phyloP scores from a whole-genome alignment of 2,888 invertebrate genomes.

The Hirtodrosophila trivittata region DNA sequence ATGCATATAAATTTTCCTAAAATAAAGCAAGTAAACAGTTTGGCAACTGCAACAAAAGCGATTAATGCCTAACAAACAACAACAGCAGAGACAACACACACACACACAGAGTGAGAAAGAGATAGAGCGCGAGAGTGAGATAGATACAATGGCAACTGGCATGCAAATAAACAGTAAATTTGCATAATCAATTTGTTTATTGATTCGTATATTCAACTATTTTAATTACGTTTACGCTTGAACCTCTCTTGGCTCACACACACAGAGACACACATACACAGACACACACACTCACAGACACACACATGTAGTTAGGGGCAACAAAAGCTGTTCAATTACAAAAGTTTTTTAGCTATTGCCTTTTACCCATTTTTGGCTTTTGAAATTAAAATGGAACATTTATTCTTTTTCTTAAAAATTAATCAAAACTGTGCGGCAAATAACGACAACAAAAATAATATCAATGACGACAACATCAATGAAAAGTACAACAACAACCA shows the following conservation, averaged over 20 bases:
- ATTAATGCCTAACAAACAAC: conserved; percentile 65
- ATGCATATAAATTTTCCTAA: conserved; percentile 63
- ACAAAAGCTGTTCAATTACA: conserved; percentile 16
- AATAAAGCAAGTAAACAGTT: conserved; percentile 48
- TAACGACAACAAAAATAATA: conserved; percentile 16
- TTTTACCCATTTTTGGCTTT: conserved; percentile 35
- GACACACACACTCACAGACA: conserved; percentile 1
- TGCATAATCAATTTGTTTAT: conserved; percentile 78
- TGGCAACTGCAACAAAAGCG: conserved; percentile 63
- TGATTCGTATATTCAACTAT: conserved; percentile 72
- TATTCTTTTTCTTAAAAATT: conserved; percentile 35
- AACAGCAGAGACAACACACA: conserved; percentile 12
- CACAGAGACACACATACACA: conserved; percentile 3
- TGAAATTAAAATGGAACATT: conserved; percentile 22
- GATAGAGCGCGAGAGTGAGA: no score
- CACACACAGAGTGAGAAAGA: not conserved
- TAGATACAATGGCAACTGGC: conserved; percentile 48
- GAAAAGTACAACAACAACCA: conserved; percentile 12
- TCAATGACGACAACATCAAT: conserved; percentile 28
- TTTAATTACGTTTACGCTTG: conserved; percentile 69
- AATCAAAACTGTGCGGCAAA: conserved; percentile 33
- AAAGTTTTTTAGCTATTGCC: conserved; percentile 7
- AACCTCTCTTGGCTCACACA: conserved; percentile 25
- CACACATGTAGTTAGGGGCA: not conserved
- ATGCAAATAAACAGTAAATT: conserved; percentile 73